Evolutionary conservation across 2,113 vertebrate species (phyloP).

Genomic region (Misgurnus anguillicaudatus): DNA sequence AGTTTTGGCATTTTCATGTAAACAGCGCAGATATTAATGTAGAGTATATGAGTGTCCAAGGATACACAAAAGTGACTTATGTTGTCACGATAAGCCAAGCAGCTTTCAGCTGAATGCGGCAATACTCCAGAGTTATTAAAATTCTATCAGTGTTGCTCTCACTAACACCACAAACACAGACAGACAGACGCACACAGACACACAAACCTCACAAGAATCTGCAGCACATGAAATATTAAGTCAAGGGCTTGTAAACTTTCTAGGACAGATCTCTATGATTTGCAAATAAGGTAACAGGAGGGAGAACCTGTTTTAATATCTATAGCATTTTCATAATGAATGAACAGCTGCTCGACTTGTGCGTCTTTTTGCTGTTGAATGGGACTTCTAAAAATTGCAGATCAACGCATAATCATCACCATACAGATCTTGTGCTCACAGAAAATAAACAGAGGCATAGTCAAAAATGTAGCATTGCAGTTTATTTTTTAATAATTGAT

Average conservation of each 20-base stretch:
- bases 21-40: neutral
- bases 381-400: too few relatives aligned
- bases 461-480: too few relatives aligned
- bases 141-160: constrained; percentile 41
- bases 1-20: neutral
- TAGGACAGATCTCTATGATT: constrained; percentile 16
- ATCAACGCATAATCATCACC: neutral
- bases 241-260: neutral
- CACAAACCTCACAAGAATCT: constrained; percentile 27
- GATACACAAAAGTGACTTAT: constrained; percentile 38
- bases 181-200: constrained; percentile 33
- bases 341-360: neutral
- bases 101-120: constrained; percentile 30
- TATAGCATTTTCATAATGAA: neutral
- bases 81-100: constrained; percentile 22
- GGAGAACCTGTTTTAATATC: neutral
- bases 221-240: constrained; percentile 38
- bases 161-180: constrained; percentile 37
- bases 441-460: too few relatives aligned
- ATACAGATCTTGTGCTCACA: too few relatives aligned
- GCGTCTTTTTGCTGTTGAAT: neutral
- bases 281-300: constrained; percentile 1
- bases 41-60: neutral
- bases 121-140: constrained; percentile 46
- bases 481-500: too few relatives aligned